Percentiles rank a stretch among this genome's conserved stretches.
Evolutionary conservation across 2,113 vertebrate genomes (phyloP).

Genomic region (Sapayoa aenigma): DNA sequence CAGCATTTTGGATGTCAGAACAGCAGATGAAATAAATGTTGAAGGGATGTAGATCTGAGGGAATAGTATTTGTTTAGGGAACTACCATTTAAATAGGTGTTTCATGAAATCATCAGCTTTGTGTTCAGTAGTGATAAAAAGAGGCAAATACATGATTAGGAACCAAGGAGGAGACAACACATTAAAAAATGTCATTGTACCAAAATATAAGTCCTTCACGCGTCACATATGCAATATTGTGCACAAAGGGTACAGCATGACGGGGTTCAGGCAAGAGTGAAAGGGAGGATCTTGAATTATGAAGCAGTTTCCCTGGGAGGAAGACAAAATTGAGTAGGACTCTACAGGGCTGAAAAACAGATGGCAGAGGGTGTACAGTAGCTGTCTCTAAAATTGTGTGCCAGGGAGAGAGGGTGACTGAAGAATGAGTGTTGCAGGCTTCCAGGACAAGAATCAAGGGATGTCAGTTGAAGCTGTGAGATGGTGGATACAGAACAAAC

Average conservation of each 20-base stretch:
- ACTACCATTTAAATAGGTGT: neutral
- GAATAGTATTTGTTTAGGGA: neutral
- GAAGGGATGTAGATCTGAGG: neutral
- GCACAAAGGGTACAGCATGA: neutral
- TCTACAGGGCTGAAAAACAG: neutral
- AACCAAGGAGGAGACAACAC: neutral
- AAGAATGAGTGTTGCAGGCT: neutral
- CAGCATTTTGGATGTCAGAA: neutral
- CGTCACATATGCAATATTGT: neutral
- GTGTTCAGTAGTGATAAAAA: neutral
- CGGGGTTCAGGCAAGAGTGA: neutral
- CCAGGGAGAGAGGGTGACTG: neutral
- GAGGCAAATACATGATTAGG: neutral
- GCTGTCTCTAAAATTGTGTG: neutral
- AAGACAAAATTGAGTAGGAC: constrained; percentile 4
- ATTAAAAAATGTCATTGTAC: neutral
- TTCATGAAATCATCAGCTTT: neutral
- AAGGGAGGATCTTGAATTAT: neutral
- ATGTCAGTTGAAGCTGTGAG: neutral
- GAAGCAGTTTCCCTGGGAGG: neutral
- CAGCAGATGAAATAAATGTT: neutral
- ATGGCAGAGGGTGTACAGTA: neutral
- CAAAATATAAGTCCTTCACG: accelerated
- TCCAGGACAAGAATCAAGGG: neutral
- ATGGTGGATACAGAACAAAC: neutral